Evolutionary conservation across 2,888 invertebrate genomes (phyloP).

Genomic region (Morpho helenor): DNA sequence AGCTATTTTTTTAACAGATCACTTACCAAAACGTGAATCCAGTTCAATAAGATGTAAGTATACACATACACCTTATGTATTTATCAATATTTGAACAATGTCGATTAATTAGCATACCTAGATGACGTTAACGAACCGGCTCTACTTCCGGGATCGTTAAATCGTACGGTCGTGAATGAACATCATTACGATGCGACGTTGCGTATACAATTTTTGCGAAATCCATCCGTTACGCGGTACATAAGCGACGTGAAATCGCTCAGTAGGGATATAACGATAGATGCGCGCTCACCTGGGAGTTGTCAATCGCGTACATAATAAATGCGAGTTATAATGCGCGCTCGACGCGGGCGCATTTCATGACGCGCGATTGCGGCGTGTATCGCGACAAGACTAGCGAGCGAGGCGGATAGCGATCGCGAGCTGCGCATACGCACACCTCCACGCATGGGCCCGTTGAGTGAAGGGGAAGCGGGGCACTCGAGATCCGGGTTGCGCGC

Average conservation of each 20-base stretch:
- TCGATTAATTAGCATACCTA: conserved; percentile 68
- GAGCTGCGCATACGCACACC: conserved; percentile 45
- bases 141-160: conserved; percentile 74
- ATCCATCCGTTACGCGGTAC: conserved; percentile 32
- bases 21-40: conserved; percentile 9
- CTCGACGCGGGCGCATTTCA: conserved; percentile 51
- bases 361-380: conserved; percentile 44
- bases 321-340: conserved; percentile 51
- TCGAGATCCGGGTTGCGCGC: conserved; percentile 73
- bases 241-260: conserved; percentile 35
- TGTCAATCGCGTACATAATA: conserved; percentile 75
- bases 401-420: conserved; percentile 40
- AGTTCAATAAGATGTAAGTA: conserved; percentile 1
- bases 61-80: conserved; percentile 13
- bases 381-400: conserved; percentile 65
- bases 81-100: conserved; percentile 50
- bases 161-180: conserved; percentile 64
- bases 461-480: conserved; percentile 77
- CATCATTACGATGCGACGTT: conserved; percentile 58
- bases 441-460: conserved; percentile 58
- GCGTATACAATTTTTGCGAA: conserved; percentile 40
- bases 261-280: conserved; percentile 20
- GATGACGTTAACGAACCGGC: conserved; percentile 71
- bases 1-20: neutral
- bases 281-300: conserved; percentile 72